These are phyloP conservation scores for Meganola albula DNA, from an alignment of 2,888 invertebrate genomes.

Conservation along the genomic window DNA sequence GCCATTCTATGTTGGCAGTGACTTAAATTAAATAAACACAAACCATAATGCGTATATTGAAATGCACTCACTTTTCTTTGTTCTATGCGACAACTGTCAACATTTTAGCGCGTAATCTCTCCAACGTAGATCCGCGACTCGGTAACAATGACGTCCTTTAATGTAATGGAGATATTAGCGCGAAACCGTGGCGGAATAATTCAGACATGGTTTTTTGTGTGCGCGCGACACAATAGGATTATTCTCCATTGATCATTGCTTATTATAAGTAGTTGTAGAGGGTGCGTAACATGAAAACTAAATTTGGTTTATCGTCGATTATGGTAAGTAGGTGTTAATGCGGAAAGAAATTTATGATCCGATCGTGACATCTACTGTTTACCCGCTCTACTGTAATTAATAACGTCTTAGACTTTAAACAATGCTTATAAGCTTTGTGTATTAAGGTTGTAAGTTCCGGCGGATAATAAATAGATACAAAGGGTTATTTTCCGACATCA, in stretches of 20 bases:
- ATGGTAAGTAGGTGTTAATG: slow-evolving; percentile 78
- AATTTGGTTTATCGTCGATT: slow-evolving; percentile 78
- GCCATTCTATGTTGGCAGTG: slow-evolving; percentile 67
- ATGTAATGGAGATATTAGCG: slow-evolving; percentile 75
- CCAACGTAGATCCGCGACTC: slow-evolving; percentile 32
- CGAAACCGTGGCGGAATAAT: slow-evolving; percentile 72
- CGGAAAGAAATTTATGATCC: slow-evolving; percentile 67
- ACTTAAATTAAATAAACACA: slow-evolving; percentile 76
- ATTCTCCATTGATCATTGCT: slow-evolving; percentile 77
- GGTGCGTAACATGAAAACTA: slow-evolving; percentile 77
- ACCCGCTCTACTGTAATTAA: slow-evolving; percentile 42
- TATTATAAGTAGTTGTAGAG: slow-evolving; percentile 73
- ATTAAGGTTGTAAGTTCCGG: neutral
- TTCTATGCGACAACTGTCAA: slow-evolving; percentile 70
- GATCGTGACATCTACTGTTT: slow-evolving; percentile 68
- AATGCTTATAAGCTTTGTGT: neutral
- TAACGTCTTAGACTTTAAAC: slow-evolving; percentile 3
- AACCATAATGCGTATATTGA: slow-evolving; percentile 62
- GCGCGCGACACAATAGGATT: slow-evolving; percentile 72
- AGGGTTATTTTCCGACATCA: slow-evolving; percentile 2
- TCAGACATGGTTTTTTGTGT: slow-evolving; percentile 74
- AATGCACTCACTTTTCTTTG: slow-evolving; percentile 59
- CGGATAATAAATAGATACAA: too few species aligned
- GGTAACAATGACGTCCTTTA: slow-evolving; percentile 57
- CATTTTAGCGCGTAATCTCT: slow-evolving; percentile 69